These are phyloP conservation scores for Carlito syrichta DNA, from an alignment of 2,113 vertebrate species.

Conservation along the genomic window DNA sequence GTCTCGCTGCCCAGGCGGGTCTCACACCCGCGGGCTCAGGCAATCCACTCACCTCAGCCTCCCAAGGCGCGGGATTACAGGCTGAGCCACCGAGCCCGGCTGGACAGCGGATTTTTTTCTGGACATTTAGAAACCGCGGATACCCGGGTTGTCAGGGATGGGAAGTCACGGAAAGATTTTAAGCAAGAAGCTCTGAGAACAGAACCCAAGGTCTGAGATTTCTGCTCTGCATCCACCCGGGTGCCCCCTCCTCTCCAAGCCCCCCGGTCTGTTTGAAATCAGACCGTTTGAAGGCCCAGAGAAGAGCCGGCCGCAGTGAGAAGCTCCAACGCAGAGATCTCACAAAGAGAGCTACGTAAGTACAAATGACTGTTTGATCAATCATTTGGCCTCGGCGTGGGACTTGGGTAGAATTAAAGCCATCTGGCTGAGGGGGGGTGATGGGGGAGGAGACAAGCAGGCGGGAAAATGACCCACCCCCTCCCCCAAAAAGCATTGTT, in stretches of 20 bases:
- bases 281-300: constrained; percentile 2
- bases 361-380: constrained; percentile 77
- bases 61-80: too few relatives aligned
- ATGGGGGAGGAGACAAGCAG: constrained; percentile 66
- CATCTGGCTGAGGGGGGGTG: constrained; percentile 70
- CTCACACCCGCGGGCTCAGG: too few relatives aligned
- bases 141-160: neutral
- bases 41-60: too few relatives aligned
- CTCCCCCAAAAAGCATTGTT: constrained; percentile 76
- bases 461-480: constrained; percentile 73
- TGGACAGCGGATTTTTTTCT: neutral
- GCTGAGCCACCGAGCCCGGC: too few relatives aligned
- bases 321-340: constrained; percentile 38
- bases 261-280: neutral
- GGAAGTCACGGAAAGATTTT: neutral
- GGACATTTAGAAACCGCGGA: neutral
- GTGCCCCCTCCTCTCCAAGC: neutral
- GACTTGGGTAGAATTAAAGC: constrained; percentile 83
- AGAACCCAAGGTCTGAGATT: neutral
- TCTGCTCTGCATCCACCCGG: neutral
- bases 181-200: neutral
- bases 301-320: neutral
- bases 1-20: too few relatives aligned
- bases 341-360: constrained; percentile 68
- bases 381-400: constrained; percentile 74